Evolutionary conservation across 2,797 vertebrate genomes (phyloP), one percentile per base, ranked within the genome.

Genomic region (Sebastiscus tertius): DNA sequence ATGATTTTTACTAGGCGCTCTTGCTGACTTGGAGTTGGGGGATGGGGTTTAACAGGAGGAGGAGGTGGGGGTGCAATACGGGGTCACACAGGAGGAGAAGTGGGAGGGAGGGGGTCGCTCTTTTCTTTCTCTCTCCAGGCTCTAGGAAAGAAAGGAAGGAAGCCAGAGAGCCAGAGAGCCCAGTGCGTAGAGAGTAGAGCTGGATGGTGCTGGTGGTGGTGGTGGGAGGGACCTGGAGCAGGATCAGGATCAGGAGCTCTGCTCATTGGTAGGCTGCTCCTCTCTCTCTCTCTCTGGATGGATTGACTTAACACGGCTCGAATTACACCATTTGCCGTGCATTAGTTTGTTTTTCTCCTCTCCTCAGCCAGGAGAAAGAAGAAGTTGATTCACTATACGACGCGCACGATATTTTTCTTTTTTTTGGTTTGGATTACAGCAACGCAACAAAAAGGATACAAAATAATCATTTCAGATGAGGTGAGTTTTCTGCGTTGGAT

Each of bases 241-340:
- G 42, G 14, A 42, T 42, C 39, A 42, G 14, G 39, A 42, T 42
- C 13, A 42, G 78, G 90, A 90, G 91, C 93, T 93, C 77, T 83
- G 87, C 94, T 92, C 73, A 94, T 94, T 93, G 95, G 95, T 95
- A 90, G 93, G 91, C 86, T 83, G 92, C 58, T 84, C 82, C 79
- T 77, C 89, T 89, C 93, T 90, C 94, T 84, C 88, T 89, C 93
- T 90, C 94, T 84, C 92, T 76, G 89, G 93, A 93, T 83, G 96
- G 96, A 96, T 94, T 93, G 96, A 95, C 95, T 96, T 92, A 93
- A 95, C 95, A 95, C 94, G 96, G 97, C 93, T 97, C 96, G 96
- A 94, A 95, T 98, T 97, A 96, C 97, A 97, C 94, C 96, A 92
- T 96, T 96, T 93, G 96, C 96, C 90, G 93, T 88, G 93, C 93